Base-by-base conservation (phyloP, 2,888 invertebrate genomes). In the Amiota mariae region DNA sequence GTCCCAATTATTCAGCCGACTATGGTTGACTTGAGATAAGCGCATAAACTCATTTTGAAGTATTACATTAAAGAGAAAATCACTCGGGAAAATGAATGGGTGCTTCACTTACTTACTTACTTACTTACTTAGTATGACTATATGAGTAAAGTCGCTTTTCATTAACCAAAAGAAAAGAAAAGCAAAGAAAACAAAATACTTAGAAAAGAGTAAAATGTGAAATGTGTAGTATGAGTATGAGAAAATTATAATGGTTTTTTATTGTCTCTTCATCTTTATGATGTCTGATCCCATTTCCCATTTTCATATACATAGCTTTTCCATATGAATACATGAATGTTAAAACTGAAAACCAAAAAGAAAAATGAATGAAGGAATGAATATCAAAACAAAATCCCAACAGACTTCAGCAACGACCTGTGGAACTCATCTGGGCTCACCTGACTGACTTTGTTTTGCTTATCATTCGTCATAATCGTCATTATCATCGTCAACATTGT, bases 401-500 rank as follows among this genome's bases (percentile, higher is more conserved):
- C 46, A 63, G 63, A 13, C 24, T 36, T 63, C 63, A 63, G 3
- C 24, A 59, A 59, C 20, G 20, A 66, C 49, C 63, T 63, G 63
- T 46, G 18, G 12, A 20, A 13, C 18, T 24, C 57, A 15, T 11
- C 18, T 18, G 15, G 20, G 8, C 10, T 18, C 20, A 59, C 59
- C 59, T 36, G 36, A 36, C 36, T 36, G 36, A 36, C 36, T 36
- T 36, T 36, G 36, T 6, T 6, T 59, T 20, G 63, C 12, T n/a
- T 67, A 67, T 67, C 66, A 67, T 67, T 67, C 66, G 51, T 67
- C 66, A 67, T 67, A 67, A 67, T 67, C 66, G 49, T 67, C 48
- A 67, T 67, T 49, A 67, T 67, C 48, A 67, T 67, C 66, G 51
- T 67, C 48, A 67, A 49, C 49, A 49, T 18, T 48, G 49, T 51